Conservation (phyloP, 2,113 vertebrate genomes). For the Mustela lutreola region DNA sequence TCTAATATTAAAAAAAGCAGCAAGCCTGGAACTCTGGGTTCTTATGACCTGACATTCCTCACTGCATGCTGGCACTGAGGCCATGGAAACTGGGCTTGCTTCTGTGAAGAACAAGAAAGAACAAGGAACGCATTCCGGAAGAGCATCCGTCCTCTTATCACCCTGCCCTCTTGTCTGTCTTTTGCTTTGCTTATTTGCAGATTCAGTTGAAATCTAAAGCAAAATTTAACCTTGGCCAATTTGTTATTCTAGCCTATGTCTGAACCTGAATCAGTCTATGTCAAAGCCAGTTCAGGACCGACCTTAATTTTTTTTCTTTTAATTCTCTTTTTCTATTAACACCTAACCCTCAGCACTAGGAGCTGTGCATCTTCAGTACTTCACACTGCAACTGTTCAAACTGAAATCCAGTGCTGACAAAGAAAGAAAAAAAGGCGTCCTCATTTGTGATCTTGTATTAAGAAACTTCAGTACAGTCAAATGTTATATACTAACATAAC, state of each 20-base stretch:
- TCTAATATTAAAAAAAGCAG: not conserved
- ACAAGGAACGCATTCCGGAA: not conserved
- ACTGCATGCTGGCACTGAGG: not conserved
- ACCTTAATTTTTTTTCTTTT: not conserved
- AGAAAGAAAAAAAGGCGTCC: not conserved
- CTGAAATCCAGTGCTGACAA: not conserved
- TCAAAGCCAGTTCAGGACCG: not conserved
- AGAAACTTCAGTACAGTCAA: not conserved
- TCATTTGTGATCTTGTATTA: not conserved
- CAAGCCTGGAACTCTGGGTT: not conserved
- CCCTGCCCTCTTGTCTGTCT: not conserved
- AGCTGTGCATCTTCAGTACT: not conserved
- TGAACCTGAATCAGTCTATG: not conserved
- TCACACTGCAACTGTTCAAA: not conserved
- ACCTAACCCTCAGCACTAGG: not conserved
- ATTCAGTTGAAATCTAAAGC: constrained; percentile 1
- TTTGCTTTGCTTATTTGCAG: constrained; percentile 24
- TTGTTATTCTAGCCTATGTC: not conserved
- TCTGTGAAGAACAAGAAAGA: not conserved
- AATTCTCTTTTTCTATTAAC: not conserved
- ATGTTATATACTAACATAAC: not conserved
- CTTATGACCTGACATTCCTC: not conserved
- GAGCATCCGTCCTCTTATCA: not conserved
- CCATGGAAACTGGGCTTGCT: not conserved
- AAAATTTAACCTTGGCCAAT: not conserved